phyloP scores from a whole-genome alignment of 2,113 vertebrate species.

The Prolemur simus region DNA sequence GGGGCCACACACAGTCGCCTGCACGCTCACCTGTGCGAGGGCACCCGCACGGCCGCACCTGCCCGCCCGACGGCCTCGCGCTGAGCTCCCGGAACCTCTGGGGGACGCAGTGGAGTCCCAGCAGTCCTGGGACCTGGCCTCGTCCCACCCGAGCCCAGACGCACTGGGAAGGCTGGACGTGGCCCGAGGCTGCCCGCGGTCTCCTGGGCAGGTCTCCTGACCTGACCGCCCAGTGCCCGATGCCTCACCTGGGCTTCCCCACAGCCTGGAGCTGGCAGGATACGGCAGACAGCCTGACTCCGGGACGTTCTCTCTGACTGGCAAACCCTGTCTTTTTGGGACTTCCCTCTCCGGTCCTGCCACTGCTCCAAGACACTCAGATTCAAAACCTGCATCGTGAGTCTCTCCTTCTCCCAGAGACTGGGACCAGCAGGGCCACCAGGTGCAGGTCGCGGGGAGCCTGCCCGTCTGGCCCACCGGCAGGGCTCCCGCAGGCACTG shows the following conservation, averaged over 20 bases:
- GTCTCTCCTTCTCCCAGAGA: not conserved
- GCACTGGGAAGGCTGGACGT: no score
- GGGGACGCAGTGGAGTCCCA: not conserved
- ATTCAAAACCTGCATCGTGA: not conserved
- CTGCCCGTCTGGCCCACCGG: not conserved
- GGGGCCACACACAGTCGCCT: not conserved
- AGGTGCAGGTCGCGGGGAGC: not conserved
- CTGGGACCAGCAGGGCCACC: not conserved
- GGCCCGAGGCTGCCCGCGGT: accelerated
- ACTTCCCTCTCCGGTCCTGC: not conserved
- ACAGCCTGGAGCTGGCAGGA: not conserved
- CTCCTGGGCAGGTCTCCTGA: not conserved
- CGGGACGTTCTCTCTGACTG: not conserved
- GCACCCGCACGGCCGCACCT: not conserved
- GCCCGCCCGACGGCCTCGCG: not conserved
- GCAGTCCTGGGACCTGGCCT: accelerated
- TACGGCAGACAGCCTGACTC: no score
- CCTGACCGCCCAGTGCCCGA: not conserved
- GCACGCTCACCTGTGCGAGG: no score
- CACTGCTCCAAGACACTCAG: not conserved
- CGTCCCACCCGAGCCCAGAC: not conserved
- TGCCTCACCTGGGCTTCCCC: not conserved
- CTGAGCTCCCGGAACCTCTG: not conserved
- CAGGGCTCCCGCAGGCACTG: accelerated
- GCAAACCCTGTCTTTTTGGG: not conserved